These are phyloP conservation scores for Discoglossus pictus DNA, from an alignment of 2,797 vertebrate genomes.

Conservation along the genomic window DNA sequence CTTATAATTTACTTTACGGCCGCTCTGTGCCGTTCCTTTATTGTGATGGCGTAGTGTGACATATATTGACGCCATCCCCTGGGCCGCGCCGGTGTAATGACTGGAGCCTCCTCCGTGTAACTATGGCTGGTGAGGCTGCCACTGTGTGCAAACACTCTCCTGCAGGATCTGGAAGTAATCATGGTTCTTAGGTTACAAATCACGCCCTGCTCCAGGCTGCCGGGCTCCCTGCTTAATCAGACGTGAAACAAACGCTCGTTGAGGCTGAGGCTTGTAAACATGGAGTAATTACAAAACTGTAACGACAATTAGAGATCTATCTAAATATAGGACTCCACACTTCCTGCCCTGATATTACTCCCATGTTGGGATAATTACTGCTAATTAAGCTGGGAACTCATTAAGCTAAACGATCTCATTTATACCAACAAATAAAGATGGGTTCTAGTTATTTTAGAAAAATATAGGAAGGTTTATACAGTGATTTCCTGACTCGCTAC, in stretches of 20 bases:
- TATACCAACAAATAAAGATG: slow-evolving; percentile 78
- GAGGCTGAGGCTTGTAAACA: slow-evolving; percentile 81
- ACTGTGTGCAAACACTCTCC: slow-evolving; percentile 30
- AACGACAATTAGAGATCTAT: slow-evolving; percentile 83
- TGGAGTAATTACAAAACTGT: slow-evolving; percentile 89
- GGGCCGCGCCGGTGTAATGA: slow-evolving; percentile 14
- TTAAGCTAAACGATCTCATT: slow-evolving; percentile 90
- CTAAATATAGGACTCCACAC: slow-evolving; percentile 81
- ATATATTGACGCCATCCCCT: slow-evolving; percentile 9
- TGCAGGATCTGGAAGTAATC: slow-evolving; percentile 39
- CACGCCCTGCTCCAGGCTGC: slow-evolving; percentile 70
- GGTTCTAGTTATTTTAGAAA: slow-evolving; percentile 69
- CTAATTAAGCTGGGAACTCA: slow-evolving; percentile 95
- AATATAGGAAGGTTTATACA: neutral
- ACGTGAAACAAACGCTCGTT: slow-evolving; percentile 78
- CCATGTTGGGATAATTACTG: slow-evolving; percentile 95
- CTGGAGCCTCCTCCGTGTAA: slow-evolving; percentile 49
- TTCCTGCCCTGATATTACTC: slow-evolving; percentile 88
- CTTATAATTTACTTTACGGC: slow-evolving; percentile 4
- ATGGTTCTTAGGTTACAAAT: slow-evolving; percentile 34
- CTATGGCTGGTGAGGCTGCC: slow-evolving; percentile 53
- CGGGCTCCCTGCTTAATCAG: slow-evolving; percentile 80
- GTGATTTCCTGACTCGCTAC: neutral
- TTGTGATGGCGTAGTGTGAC: slow-evolving; percentile 13
- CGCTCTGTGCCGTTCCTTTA: slow-evolving; percentile 1